Evolutionary conservation across 2,888 invertebrate species (phyloP).

Genomic region (Arrhopalites spinosus): DNA sequence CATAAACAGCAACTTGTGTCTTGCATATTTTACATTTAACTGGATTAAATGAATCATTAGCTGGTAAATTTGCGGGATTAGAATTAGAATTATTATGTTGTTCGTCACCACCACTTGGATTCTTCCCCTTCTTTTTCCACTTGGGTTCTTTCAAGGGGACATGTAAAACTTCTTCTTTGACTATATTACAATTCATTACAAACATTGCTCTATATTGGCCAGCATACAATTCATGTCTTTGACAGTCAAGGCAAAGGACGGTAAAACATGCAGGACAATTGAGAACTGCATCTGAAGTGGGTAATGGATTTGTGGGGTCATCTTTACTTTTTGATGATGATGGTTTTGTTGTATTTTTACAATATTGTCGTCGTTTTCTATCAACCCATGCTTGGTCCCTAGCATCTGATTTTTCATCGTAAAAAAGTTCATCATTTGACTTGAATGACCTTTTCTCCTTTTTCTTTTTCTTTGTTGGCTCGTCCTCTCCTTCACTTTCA

Average conservation of each 20-base stretch:
- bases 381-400: slow-evolving; percentile 65
- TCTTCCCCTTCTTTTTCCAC: slow-evolving; percentile 51
- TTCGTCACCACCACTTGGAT: neutral
- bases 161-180: slow-evolving; percentile 58
- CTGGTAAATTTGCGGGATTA: slow-evolving; percentile 25
- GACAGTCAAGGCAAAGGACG: slow-evolving; percentile 66
- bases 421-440: slow-evolving; percentile 61
- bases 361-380: slow-evolving; percentile 59
- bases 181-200: slow-evolving; percentile 64
- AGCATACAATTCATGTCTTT: slow-evolving; percentile 63
- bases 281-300: slow-evolving; percentile 64
- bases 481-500: slow-evolving; percentile 53
- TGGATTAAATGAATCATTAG: slow-evolving; percentile 61
- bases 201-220: slow-evolving; percentile 68
- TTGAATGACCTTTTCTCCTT: slow-evolving; percentile 48
- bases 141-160: slow-evolving; percentile 57
- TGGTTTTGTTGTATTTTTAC: slow-evolving; percentile 34
- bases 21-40: slow-evolving; percentile 64
- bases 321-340: neutral
- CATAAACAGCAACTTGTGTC: slow-evolving; percentile 65
- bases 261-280: slow-evolving; percentile 68
- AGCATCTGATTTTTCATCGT: slow-evolving; percentile 65
- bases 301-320: slow-evolving; percentile 38
- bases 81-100: neutral
- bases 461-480: slow-evolving; percentile 34